These are phyloP conservation scores for Pseudorhombus dupliciocellatus DNA, from an alignment of 2,113 vertebrate genomes.

Conservation along the genomic window DNA sequence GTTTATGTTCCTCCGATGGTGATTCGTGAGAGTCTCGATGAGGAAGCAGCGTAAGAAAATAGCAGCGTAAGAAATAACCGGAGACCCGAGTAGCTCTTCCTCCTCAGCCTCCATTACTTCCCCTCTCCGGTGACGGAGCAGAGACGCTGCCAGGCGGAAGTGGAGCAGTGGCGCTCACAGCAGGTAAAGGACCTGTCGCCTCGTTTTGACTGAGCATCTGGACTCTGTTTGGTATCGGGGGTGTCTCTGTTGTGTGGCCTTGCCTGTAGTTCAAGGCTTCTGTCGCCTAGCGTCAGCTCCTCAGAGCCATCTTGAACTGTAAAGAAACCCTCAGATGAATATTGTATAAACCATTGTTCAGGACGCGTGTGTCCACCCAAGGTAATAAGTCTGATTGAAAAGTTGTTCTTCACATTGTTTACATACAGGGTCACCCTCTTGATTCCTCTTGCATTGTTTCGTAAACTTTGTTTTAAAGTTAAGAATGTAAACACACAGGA, in stretches of 20 bases:
- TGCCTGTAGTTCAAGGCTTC: neutral
- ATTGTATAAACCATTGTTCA: too few relatives aligned
- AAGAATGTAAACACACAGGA: neutral
- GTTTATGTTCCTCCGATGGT: neutral
- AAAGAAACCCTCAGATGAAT: neutral
- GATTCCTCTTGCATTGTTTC: neutral
- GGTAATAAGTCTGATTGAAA: neutral
- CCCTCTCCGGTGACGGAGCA: neutral
- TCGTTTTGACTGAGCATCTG: neutral
- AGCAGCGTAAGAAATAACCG: constrained; percentile 63
- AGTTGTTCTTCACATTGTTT: neutral
- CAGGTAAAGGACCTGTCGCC: constrained; percentile 9
- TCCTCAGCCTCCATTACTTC: neutral
- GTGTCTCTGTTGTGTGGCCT: neutral
- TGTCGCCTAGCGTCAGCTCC: constrained; percentile 4
- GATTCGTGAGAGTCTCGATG: constrained; percentile 32
- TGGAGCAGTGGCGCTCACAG: neutral
- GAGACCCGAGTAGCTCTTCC: constrained; percentile 38
- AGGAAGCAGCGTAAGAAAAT: constrained; percentile 69
- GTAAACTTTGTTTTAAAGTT: neutral
- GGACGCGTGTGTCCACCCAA: neutral
- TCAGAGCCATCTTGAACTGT: constrained; percentile 38
- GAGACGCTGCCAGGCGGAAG: neutral
- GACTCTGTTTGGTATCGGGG: neutral
- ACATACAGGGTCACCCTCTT: neutral